Evolutionary conservation across 1,140 invertebrate species (phyloP).

Genomic region (Varroa destructor): DNA sequence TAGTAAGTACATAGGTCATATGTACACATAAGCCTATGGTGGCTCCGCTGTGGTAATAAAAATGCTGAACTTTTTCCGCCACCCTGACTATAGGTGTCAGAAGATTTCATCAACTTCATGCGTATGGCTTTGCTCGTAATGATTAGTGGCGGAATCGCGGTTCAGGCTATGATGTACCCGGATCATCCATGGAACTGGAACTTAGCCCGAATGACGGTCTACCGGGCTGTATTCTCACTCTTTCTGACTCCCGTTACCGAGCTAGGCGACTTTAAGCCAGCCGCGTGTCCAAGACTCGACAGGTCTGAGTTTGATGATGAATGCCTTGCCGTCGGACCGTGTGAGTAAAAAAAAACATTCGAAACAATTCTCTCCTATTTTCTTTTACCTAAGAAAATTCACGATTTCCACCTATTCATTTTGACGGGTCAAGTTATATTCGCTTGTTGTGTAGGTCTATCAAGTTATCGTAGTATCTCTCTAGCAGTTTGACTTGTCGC

Average conservation of each 20-base stretch:
- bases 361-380: not conserved
- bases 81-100: slow-evolving; percentile 37
- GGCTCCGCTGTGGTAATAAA: too few species aligned
- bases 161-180: slow-evolving; percentile 43
- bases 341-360: slow-evolving; percentile 10
- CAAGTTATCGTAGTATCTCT: too few species aligned
- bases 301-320: slow-evolving; percentile 28
- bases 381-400: too few species aligned
- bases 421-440: too few species aligned
- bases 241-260: slow-evolving; percentile 43
- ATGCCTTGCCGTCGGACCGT: slow-evolving; percentile 22
- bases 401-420: too few species aligned
- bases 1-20: too few species aligned
- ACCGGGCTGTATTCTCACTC: slow-evolving; percentile 41
- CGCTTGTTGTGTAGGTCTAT: too few species aligned
- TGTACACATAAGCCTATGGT: too few species aligned
- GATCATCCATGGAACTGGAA: slow-evolving; percentile 39
- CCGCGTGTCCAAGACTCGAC: slow-evolving; percentile 31
- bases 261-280: slow-evolving; percentile 35
- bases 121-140: slow-evolving; percentile 43
- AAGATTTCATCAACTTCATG: slow-evolving; percentile 43
- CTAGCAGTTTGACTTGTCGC: too few species aligned
- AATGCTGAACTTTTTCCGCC: not conserved
- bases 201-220: slow-evolving; percentile 39
- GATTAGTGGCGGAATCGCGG: slow-evolving; percentile 41